phyloP scores from a whole-genome alignment of 2,797 vertebrate genomes.

The Aeoliscus strigatus region DNA sequence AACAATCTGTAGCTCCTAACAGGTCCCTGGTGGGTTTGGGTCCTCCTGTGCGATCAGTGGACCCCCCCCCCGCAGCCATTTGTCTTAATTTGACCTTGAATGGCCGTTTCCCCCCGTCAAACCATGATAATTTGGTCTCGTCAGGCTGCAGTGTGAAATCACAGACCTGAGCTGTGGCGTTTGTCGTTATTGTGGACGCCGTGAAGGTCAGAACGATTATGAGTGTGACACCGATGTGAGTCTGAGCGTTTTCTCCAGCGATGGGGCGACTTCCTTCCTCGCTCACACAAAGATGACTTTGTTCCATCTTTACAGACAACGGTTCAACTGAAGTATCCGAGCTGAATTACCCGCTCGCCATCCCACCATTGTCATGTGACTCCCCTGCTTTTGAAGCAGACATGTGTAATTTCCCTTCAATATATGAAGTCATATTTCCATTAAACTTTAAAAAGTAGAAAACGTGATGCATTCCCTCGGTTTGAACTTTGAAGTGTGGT shows the following conservation, averaged over 20 bases:
- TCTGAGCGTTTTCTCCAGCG: too few relatives aligned
- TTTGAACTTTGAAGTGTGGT: too few relatives aligned
- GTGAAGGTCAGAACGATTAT: slow-evolving; percentile 37
- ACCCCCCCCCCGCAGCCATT: slow-evolving; percentile 45
- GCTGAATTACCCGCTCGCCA: too few relatives aligned
- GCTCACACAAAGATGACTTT: slow-evolving; percentile 27
- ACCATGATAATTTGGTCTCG: slow-evolving; percentile 70
- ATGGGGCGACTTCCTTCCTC: too few relatives aligned
- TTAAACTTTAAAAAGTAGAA: too few relatives aligned
- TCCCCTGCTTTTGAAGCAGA: too few relatives aligned
- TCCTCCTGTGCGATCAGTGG: slow-evolving; percentile 53
- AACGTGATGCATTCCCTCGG: too few relatives aligned
- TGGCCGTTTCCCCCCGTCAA: slow-evolving; percentile 55
- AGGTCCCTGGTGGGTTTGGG: slow-evolving; percentile 64
- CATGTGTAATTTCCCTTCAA: too few relatives aligned
- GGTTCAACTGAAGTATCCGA: too few relatives aligned
- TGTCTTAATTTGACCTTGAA: slow-evolving; percentile 63
- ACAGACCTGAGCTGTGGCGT: slow-evolving; percentile 39
- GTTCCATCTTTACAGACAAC: too few relatives aligned
- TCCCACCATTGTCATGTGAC: slow-evolving; percentile 2
- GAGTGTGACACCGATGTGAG: slow-evolving; percentile 4
- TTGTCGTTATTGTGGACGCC: too few relatives aligned
- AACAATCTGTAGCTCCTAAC: slow-evolving; percentile 71
- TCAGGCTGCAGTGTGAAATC: slow-evolving; percentile 49
- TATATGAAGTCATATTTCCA: too few relatives aligned